phyloP scores from a whole-genome alignment of 2,888 invertebrate species.

The Sinohyriopsis cumingii region DNA sequence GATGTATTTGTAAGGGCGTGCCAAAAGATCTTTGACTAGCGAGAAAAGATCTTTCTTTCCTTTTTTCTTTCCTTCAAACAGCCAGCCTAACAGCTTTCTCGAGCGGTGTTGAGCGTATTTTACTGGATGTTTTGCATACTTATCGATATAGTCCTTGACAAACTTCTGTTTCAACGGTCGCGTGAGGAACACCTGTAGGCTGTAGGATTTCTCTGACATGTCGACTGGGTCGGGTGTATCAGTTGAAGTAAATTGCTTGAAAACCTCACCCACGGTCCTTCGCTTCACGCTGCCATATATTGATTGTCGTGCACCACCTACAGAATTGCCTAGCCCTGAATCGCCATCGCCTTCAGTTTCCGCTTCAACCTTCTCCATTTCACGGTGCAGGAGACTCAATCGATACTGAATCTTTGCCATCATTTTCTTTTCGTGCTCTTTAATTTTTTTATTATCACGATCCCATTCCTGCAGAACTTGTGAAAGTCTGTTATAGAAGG shows the following conservation, averaged over 20 bases:
- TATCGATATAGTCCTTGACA: constrained; percentile 24
- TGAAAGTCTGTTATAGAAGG: constrained; percentile 32
- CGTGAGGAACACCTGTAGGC: constrained; percentile 12
- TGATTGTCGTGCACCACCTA: too few species aligned
- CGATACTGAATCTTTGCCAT: constrained; percentile 39
- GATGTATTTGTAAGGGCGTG: constrained; percentile 33
- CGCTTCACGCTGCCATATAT: constrained; percentile 7
- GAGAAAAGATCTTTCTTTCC: constrained; percentile 25
- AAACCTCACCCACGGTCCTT: background rate
- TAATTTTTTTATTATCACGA: constrained; percentile 27
- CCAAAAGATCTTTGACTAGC: constrained; percentile 33
- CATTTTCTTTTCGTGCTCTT: constrained; percentile 31
- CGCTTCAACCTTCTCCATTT: constrained; percentile 42
- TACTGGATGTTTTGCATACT: constrained; percentile 26
- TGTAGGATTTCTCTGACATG: background rate
- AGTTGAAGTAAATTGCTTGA: too few species aligned
- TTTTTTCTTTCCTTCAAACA: constrained; percentile 33
- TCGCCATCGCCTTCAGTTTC: constrained; percentile 14
- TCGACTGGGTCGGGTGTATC: background rate
- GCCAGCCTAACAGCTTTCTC: constrained; percentile 26
- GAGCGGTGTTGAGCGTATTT: constrained; percentile 25
- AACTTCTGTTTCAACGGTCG: constrained; percentile 17
- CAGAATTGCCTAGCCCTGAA: too few species aligned
- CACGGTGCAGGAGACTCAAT: constrained; percentile 42
- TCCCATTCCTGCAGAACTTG: constrained; percentile 44